Evolutionary conservation across 1,140 invertebrate species (phyloP).

Genomic region (Megalopta genalis): DNA sequence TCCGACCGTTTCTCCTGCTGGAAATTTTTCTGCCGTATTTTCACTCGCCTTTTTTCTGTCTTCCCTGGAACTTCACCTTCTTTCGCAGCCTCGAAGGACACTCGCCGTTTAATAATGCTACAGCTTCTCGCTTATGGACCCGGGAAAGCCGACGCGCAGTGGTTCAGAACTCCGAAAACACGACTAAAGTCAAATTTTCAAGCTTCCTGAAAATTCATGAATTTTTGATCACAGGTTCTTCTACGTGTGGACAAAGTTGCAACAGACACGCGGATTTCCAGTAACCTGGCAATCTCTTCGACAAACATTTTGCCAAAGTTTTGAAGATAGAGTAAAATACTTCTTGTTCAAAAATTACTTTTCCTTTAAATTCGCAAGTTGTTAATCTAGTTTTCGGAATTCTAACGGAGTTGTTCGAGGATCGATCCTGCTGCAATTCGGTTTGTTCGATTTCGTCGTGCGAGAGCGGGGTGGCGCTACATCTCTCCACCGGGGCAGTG

Average conservation of each 20-base stretch:
- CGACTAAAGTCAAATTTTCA: no score
- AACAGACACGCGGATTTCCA: no score
- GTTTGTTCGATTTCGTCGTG: not conserved
- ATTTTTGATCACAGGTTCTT: no score
- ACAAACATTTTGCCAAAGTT: no score
- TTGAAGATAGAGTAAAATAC: no score
- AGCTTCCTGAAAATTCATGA: no score
- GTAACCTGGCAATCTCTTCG: no score
- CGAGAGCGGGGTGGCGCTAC: not conserved
- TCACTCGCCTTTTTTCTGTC: not conserved
- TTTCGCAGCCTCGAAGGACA: not conserved
- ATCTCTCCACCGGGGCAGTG: not conserved
- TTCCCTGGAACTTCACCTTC: not conserved
- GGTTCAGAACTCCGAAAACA: not conserved
- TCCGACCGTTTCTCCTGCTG: slow-evolving; percentile 9
- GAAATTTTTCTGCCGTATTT: slow-evolving; percentile 10
- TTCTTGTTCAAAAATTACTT: no score
- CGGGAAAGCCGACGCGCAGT: not conserved
- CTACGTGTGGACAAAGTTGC: no score
- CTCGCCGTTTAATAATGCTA: not conserved
- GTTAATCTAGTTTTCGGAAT: no score
- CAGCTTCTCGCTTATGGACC: not conserved
- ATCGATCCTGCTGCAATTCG: slow-evolving; percentile 14
- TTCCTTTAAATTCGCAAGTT: no score
- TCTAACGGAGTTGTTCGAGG: slow-evolving; percentile 1